Evolutionary conservation across 1,140 invertebrate species (phyloP), one percentile per base, ranked within the genome.

Genomic region (Drosophila ambigua): DNA sequence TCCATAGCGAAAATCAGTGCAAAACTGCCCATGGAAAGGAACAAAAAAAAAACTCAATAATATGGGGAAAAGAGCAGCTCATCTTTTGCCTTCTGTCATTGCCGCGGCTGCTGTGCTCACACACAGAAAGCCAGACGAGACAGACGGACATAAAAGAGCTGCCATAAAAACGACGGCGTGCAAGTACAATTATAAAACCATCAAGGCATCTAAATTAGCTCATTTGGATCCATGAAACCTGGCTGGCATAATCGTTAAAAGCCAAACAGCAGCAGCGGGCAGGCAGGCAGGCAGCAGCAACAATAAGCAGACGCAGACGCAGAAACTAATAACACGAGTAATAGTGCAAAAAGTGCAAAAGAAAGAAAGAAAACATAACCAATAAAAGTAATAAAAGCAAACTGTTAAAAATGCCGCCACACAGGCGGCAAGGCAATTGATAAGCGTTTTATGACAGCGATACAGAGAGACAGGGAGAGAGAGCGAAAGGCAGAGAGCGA

Each of bases 151-250:
- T 62, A 54, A 53, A 41, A 45, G 31, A 61, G 45, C 28, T 35
- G 62, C 54, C 55, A 74, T 82, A 83, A 79, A 77, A 72, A 64
- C 51, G 53, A 41, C 67, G 41, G 57, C 13, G 46, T 44, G 61
- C 52, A 58, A 77, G 72, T 63, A 73, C 80, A 83, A 83, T 85
- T 83, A 83, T 83, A 85, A 83, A 77, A 80, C 77, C 80, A 83
- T 83, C 77, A 83, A 72, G 66, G 66, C 63, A 75, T 79, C 81
- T 73, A 83, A 83, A 85, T 83, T 80, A 83, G 72, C 80, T 80
- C 81, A 83, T 83, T 83, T 83, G 80, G 35, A 39, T 39, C 83
- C 65, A 83, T 80, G 77, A 85, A 85, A 72, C 80, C 63, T 54
- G 80, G 59, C 67, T 65, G 80, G 80, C 77, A 72, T 68, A 77